phyloP scores from a whole-genome alignment of 2,888 invertebrate genomes.

The Patella pellucida region DNA sequence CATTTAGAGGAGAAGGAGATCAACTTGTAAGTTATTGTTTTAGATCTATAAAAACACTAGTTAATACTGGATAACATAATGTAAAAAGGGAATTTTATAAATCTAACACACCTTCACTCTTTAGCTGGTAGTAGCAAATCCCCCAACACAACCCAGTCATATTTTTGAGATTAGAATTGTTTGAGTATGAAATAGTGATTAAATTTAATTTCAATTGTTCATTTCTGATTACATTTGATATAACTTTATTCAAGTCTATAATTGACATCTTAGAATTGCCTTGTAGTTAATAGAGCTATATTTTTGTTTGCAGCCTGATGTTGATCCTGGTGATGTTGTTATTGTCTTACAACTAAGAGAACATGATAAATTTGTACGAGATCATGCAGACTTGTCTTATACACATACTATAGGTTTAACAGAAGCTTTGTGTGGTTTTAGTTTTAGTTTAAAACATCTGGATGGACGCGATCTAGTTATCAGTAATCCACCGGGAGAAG shows the following conservation, averaged over 20 bases:
- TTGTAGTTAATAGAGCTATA: too few relatives aligned
- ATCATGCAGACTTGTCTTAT: slow-evolving; percentile 79
- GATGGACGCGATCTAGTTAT: slow-evolving; percentile 89
- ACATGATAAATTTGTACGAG: slow-evolving; percentile 85
- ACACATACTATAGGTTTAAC: slow-evolving; percentile 84
- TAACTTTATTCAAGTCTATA: background rate
- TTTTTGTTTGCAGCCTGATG: slow-evolving; percentile 77
- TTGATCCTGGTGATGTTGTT: slow-evolving; percentile 90
- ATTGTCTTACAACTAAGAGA: slow-evolving; percentile 86
- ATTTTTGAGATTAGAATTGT: background rate
- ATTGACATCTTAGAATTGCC: slow-evolving; percentile 12
- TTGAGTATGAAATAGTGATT: background rate
- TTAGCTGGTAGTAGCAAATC: too few relatives aligned
- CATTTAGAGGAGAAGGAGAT: slow-evolving; percentile 90
- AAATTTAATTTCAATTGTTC: background rate
- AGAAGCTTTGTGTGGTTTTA: slow-evolving; percentile 92
- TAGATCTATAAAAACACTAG: background rate
- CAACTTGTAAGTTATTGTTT: slow-evolving; percentile 75
- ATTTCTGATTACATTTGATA: background rate
- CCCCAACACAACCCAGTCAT: too few relatives aligned
- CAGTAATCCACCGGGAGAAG: slow-evolving; percentile 83
- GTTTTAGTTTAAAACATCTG: slow-evolving; percentile 86
- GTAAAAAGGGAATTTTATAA: too few relatives aligned
- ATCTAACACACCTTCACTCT: too few relatives aligned
- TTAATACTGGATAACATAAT: too few relatives aligned